These are phyloP conservation scores for Eilema depressum DNA, from an alignment of 2,888 invertebrate genomes.

Conservation along the genomic window DNA sequence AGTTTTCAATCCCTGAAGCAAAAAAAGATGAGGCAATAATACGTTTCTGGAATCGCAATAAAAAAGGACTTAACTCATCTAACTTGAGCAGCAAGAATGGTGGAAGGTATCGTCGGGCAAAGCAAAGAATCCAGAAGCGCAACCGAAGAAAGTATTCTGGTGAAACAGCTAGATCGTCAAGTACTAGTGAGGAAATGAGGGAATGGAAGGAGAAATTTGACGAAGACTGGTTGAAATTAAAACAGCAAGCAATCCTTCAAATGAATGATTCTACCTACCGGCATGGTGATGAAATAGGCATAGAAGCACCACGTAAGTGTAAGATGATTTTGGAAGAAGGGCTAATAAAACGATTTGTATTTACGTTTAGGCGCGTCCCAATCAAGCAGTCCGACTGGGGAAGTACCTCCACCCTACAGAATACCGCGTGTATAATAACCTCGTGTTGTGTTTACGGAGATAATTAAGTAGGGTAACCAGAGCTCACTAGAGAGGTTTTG, in stretches of 20 bases:
- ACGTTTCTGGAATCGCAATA: neutral
- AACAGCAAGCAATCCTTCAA: neutral
- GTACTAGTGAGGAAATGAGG: neutral
- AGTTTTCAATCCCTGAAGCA: neutral
- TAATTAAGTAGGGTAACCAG: no score
- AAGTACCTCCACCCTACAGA: no score
- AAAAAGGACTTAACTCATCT: neutral
- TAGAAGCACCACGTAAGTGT: slow-evolving; percentile 6
- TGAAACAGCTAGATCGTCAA: neutral
- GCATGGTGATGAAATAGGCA: neutral
- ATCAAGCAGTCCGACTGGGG: no score
- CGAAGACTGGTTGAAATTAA: neutral
- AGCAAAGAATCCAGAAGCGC: neutral
- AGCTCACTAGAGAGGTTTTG: no score
- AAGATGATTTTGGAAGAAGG: neutral
- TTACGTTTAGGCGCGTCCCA: no score
- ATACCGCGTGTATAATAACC: no score
- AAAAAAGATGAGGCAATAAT: neutral
- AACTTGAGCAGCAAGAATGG: neutral
- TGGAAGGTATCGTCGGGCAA: neutral
- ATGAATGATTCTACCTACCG: no score
- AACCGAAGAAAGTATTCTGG: slow-evolving; percentile 2
- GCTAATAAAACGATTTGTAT: no score
- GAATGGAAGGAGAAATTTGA: slow-evolving; percentile 5
- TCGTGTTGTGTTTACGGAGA: no score